These are phyloP conservation scores for Calonectris borealis DNA, from an alignment of 2,113 vertebrate species.

Conservation along the genomic window DNA sequence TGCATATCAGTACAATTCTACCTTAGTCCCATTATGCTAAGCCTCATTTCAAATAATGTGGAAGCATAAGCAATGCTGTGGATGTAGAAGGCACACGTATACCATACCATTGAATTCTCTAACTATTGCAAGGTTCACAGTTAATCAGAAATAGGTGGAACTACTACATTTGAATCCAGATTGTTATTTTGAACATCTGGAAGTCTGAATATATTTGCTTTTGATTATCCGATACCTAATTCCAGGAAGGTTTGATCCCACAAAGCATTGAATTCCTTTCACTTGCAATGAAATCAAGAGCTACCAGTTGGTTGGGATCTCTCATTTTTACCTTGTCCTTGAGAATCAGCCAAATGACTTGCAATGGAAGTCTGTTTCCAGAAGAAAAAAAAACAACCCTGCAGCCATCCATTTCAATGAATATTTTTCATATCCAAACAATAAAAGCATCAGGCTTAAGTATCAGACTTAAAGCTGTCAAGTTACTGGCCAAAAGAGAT, in stretches of 20 bases:
- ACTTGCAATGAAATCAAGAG: background rate
- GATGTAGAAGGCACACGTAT: background rate
- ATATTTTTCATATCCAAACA: constrained; percentile 3
- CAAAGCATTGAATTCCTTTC: background rate
- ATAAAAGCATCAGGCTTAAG: constrained; percentile 43
- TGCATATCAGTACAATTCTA: background rate
- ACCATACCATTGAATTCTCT: background rate
- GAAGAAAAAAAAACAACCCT: background rate
- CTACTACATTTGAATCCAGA: background rate
- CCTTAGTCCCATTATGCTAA: background rate
- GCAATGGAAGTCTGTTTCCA: background rate
- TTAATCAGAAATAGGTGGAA: background rate
- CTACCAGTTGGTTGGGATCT: background rate
- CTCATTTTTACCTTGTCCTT: background rate
- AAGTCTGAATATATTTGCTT: background rate
- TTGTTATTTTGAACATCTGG: background rate
- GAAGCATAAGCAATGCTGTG: background rate
- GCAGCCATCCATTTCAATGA: background rate
- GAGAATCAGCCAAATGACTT: background rate
- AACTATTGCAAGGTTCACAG: background rate
- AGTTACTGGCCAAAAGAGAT: constrained; percentile 38
- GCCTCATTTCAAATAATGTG: background rate
- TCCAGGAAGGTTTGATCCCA: background rate
- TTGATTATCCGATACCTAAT: background rate
- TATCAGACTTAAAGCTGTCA: constrained; percentile 49